Evolutionary conservation across 2,797 vertebrate species (phyloP), one percentile per base, ranked within the genome.

Genomic region (Poeciliopsis gracilis): DNA sequence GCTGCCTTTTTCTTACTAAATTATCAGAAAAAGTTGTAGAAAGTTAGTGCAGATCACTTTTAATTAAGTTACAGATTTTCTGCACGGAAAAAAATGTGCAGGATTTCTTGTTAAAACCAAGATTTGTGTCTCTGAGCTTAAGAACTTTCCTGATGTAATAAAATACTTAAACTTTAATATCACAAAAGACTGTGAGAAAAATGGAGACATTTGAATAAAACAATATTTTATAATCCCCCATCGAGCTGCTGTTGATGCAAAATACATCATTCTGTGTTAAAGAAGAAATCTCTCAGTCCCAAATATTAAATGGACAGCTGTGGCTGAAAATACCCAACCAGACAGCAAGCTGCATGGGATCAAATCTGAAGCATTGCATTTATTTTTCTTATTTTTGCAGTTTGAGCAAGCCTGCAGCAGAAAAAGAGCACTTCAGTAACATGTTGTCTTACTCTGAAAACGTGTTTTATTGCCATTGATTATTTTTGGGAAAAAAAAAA

Each of bases 181-280:
- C 36, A 38, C 33, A 20, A 49, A 49, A n/a, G 3, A 72, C 28
- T 30, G 6, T 33, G 20, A 36, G 20, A 36, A 36, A 49, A 33
- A 33, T 36, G 20, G 30, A 23, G 6, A 23, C 46, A 51, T 51
- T 72, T 49, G 30, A 11, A 72, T 72, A 1, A 47, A 47, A 33
- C 11, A 20, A 11, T 51, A 23, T 25, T 36, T 36, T 11, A 11
- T 46, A 46, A 47, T 49, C 43, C n/a, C 43, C 15, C 43, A 45
- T 46, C 13, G 16, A 18, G 33, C 45, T 30, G 33, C 46, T 86
- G 79, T 83, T 41, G 25, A 74, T 78, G 78, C 45, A 72, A 73
- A 85, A 57, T 59, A 73, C 36, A 85, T 70, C 49, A 57, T 36
- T 69, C 12, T 20, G 43, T 73, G 55, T 79, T 84, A 88, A 63